Base-by-base conservation (phyloP, 1,140 invertebrate species). In the Drosophila dunni region DNA sequence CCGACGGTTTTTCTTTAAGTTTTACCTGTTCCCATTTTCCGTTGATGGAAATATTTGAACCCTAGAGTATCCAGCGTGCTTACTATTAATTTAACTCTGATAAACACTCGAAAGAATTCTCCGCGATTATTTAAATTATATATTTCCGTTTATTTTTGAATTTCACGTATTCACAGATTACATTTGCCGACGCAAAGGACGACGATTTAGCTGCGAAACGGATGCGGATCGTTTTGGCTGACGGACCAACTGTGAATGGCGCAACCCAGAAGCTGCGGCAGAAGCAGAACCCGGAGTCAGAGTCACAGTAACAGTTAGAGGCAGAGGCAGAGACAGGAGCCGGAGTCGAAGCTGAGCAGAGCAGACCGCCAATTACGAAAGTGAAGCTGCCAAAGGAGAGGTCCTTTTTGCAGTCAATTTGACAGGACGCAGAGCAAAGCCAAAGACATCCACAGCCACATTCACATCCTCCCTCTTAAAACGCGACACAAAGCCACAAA, bases 21-120 rank as follows among this genome's bases (percentile, higher is more conserved):
- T 68, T 75, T 90, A 92, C 91, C 91, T 90, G 91, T 92, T 57
- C 91, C 91, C 91, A 92, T 92, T 92, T 92, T 92, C 86, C 91
- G 85, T 69, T 92, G 91, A 80, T 92, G 91, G 91, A 92, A 92
- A 77, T 91, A 92, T 81, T 92, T 92, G 66, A 92, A 92, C 38
- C 91, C 90, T 72, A 92, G 70, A 51, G 91, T 92, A 92, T 92
- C 91, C 91, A 92, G 91, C 72, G 73, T 92, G 91, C 65, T 73
- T 58, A 48, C 40, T 53, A 79, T 66, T 48, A 64, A 71, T 45
- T 42, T 46, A 40, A 63, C 51, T 56, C 61, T 58, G 57, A 34
- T 7, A 7, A 42, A 40, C 51, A 64, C 61, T 60, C 5, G 36
- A 75, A 34, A 8, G 17, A 44, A 40, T 61, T 40, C 7, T 7